phyloP scores from a whole-genome alignment of 2,113 vertebrate species.

The Orycteropus afer region DNA sequence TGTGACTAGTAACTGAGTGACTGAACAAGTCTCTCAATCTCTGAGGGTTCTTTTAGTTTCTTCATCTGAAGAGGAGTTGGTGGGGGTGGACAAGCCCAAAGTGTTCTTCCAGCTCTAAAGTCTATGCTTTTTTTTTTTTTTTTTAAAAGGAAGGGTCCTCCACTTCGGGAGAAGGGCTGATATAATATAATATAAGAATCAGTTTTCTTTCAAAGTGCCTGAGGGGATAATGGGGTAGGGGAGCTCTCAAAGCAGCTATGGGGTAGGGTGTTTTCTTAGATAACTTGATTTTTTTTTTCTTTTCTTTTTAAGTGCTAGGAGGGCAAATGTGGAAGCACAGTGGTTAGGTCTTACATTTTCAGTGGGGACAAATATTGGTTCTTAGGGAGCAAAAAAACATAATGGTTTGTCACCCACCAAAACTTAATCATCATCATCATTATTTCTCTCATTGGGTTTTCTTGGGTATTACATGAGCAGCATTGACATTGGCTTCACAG shows the following conservation, averaged over 20 bases:
- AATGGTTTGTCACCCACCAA: neutral
- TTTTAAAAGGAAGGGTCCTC: neutral
- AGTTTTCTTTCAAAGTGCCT: neutral
- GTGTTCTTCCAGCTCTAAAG: neutral
- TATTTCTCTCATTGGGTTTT: constrained; percentile 2
- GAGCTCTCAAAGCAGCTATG: neutral
- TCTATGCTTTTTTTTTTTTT: neutral
- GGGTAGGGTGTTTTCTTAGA: neutral
- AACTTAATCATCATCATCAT: neutral
- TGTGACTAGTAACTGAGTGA: neutral
- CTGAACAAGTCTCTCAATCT: neutral
- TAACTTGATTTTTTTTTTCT: neutral
- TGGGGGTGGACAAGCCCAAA: neutral
- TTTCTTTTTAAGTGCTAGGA: neutral
- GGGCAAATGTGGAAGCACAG: neutral
- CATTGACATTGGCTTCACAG: neutral
- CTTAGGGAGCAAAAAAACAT: neutral
- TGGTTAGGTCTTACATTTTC: neutral
- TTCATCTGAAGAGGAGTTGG: neutral
- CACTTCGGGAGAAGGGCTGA: neutral
- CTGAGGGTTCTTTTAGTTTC: constrained; percentile 8
- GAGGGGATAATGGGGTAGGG: neutral
- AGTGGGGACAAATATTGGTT: neutral
- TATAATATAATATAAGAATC: neutral
- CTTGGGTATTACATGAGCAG: neutral